Base-by-base conservation (phyloP, 2,797 vertebrate genomes). In the Remorina albescens region DNA sequence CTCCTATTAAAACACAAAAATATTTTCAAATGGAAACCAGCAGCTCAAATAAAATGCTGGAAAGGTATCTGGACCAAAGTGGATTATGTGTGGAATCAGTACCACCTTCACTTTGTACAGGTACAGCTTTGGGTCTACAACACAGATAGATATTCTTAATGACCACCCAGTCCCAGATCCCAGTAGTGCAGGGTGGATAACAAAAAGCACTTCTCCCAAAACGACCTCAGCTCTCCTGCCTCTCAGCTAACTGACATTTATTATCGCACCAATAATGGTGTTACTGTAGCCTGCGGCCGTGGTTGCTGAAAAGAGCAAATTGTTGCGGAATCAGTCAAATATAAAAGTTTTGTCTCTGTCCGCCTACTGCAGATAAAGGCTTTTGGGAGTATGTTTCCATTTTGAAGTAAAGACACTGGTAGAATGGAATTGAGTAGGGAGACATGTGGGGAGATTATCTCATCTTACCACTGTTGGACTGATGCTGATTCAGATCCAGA, bases 401-500 rank as follows among this genome's bases (percentile, higher is more conserved):
- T 84, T 70, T 57, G 30, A 56, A 67, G 79, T 62, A 62, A 82
- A 85, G 55, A 72, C 10, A 8, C 50, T 21, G 78, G 67, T 64
- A 50, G 78, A 86, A 79, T n/a, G 71, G 62, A 76, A 78, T 37
- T 2, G 28, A 81, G 57, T 28, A 26, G 49, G 55, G 81, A 78
- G 79, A 82, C 80, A 81, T 53, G 76, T 79, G 75, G 67, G 82
- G 79, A 87, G 87, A 91, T 92, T 83, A 92, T 90, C 88, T 89
- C 89, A 76, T 90, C 55, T 82, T 80, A 84, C 80, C 63, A 73
- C 39, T n/a, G 74, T 77, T 58, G 83, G 83, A 78, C 74, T 65
- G 81, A 85, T 83, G 78, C 81, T 85, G 88, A 87, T 86, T 89
- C 84, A 84, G 76, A 81, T 84, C 63, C 70, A 86, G 84, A 87